A percentile compares a stretch with the other conserved stretches of the same genome.
phyloP scores from a whole-genome alignment of 2,113 vertebrate species.

The Campylorhamphus procurvoides region DNA sequence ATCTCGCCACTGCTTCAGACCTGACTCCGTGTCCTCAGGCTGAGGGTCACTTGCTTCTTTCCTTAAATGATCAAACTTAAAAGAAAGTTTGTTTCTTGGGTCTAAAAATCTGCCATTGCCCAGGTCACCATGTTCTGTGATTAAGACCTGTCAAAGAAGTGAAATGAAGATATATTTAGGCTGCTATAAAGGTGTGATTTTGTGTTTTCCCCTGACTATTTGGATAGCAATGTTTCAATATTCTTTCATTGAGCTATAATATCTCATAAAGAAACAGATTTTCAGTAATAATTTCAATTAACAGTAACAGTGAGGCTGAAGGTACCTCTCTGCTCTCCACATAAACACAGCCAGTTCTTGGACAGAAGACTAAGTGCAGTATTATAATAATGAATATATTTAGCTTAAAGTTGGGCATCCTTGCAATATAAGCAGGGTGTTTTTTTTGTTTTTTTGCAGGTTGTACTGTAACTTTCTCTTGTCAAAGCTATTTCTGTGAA shows the following conservation, averaged over 20 bases:
- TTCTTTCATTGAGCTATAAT: neutral
- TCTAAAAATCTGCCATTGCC: slow-evolving; percentile 93
- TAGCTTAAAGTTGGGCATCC: neutral
- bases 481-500: neutral
- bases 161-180: neutral
- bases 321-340: neutral
- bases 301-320: neutral
- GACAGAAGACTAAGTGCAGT: neutral
- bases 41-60: slow-evolving; percentile 90
- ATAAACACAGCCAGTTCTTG: neutral
- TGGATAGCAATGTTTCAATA: neutral
- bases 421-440: neutral
- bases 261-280: neutral
- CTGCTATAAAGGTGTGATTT: neutral
- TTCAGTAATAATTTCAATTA: neutral
- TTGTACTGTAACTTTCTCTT: neutral
- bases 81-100: slow-evolving; percentile 92
- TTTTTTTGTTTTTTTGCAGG: neutral
- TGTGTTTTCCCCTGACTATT: neutral
- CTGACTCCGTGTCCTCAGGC: slow-evolving; percentile 81
- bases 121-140: slow-evolving; percentile 94
- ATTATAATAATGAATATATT: neutral
- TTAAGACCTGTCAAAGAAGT: slow-evolving; percentile 84
- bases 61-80: slow-evolving; percentile 94
- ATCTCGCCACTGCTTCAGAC: slow-evolving; percentile 86